phyloP scores from a whole-genome alignment of 64 coral and sea anemone species.

The Astreopora myriophthalma region DNA sequence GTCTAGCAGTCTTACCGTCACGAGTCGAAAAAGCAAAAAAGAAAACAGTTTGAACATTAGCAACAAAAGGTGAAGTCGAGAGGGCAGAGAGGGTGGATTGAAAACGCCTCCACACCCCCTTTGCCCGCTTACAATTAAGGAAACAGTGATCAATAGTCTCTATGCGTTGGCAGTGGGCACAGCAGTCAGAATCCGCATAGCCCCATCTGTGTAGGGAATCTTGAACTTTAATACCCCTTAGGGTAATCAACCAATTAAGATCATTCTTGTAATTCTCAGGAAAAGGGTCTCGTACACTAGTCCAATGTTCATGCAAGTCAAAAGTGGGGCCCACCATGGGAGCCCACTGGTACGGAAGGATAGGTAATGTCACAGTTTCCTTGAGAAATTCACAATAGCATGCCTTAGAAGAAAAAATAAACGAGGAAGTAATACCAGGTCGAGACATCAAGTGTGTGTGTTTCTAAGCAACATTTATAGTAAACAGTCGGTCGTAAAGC shows the following conservation, averaged over 20 bases:
- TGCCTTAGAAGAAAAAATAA: background rate
- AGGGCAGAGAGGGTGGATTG: background rate
- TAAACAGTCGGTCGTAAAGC: background rate
- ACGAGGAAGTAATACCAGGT: background rate
- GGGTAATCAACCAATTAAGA: background rate
- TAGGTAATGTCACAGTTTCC: background rate
- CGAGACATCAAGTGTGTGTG: background rate
- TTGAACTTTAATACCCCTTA: background rate
- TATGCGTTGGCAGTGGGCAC: background rate
- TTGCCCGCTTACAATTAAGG: background rate
- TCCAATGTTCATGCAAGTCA: background rate
- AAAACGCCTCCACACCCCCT: background rate
- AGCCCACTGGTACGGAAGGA: background rate
- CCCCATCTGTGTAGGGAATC: background rate
- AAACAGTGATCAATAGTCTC: background rate
- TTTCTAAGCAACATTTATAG: too few species aligned
- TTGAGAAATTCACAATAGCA: background rate
- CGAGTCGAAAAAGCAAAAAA: background rate
- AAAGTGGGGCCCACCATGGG: background rate
- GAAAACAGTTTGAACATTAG: background rate
- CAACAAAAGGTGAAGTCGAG: background rate
- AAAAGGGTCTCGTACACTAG: background rate
- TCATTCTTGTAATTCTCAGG: conserved; percentile 2
- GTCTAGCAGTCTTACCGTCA: too few species aligned
- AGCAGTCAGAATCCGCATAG: background rate